Percentiles rank a stretch among this genome's conserved stretches.
Evolutionary conservation across 2,113 vertebrate species (phyloP).

Genomic region (Aptenodytes forsteri): DNA sequence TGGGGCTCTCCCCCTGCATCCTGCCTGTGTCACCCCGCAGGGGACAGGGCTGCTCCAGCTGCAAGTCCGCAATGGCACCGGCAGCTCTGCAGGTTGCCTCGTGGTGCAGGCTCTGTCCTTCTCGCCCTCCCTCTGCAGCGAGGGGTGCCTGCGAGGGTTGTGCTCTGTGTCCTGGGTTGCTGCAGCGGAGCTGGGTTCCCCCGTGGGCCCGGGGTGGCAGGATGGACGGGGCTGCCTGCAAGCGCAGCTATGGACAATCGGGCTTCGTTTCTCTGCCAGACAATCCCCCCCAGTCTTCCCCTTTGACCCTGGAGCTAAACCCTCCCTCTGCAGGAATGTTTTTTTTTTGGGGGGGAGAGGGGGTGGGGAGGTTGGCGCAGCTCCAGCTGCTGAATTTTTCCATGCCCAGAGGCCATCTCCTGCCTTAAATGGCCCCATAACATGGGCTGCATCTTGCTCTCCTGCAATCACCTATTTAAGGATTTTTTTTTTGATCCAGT

Average conservation of each 20-base stretch:
- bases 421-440: neutral
- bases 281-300: neutral
- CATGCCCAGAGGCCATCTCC: neutral
- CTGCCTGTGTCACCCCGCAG: accelerated
- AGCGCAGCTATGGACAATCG: neutral
- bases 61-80: no score
- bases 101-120: accelerated
- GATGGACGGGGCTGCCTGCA: accelerated
- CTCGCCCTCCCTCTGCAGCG: accelerated
- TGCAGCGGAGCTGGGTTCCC: neutral
- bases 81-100: neutral
- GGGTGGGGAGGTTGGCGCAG: neutral
- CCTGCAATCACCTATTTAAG: neutral
- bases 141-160: neutral
- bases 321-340: constrained; percentile 18
- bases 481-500: neutral
- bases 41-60: neutral
- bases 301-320: neutral
- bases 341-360: neutral
- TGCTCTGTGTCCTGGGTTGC: neutral
- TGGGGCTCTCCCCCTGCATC: neutral
- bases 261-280: neutral
- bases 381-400: constrained; percentile 6
- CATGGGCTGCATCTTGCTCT: neutral
- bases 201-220: neutral